A percentile compares a stretch with the other conserved stretches of the same genome.
These are phyloP conservation scores for Pachycephus smyrnensis DNA, from an alignment of 2,888 invertebrate species.

Conservation along the genomic window DNA sequence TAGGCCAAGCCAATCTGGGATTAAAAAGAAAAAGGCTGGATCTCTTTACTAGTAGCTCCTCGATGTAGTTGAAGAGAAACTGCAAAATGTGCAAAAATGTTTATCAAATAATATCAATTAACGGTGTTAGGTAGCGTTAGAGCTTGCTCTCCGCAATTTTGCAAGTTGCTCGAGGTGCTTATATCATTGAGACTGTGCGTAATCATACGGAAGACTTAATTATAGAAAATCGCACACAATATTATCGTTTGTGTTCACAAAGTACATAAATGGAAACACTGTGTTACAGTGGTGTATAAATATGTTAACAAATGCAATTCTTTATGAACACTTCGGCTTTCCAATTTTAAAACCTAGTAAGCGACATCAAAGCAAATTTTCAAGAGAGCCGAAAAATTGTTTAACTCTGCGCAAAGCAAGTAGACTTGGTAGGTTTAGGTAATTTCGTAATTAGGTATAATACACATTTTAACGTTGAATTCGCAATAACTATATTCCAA, in stretches of 20 bases:
- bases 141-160: slow-evolving; percentile 3
- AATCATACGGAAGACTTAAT: slow-evolving; percentile 31
- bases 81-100: background rate
- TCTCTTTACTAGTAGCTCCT: background rate
- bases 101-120: too few relatives aligned
- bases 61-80: background rate
- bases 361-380: background rate
- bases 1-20: too few relatives aligned
- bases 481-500: too few relatives aligned
- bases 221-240: slow-evolving; percentile 18
- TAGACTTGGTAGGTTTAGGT: too few relatives aligned
- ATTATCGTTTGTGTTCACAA: slow-evolving; percentile 14
- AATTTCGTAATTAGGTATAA: too few relatives aligned
- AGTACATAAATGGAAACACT: slow-evolving; percentile 24
- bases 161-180: slow-evolving; percentile 6
- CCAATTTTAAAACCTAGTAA: background rate
- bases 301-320: slow-evolving; percentile 11
- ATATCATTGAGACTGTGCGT: slow-evolving; percentile 9
- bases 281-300: background rate
- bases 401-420: too few relatives aligned
- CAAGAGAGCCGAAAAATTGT: background rate
- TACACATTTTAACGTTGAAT: too few relatives aligned
- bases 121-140: too few relatives aligned
- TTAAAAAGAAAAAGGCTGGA: too few relatives aligned
- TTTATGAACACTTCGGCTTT: slow-evolving; percentile 18